These are phyloP conservation scores for Eubasilissa splendida DNA, from an alignment of 2,888 invertebrate species.

Conservation along the genomic window DNA sequence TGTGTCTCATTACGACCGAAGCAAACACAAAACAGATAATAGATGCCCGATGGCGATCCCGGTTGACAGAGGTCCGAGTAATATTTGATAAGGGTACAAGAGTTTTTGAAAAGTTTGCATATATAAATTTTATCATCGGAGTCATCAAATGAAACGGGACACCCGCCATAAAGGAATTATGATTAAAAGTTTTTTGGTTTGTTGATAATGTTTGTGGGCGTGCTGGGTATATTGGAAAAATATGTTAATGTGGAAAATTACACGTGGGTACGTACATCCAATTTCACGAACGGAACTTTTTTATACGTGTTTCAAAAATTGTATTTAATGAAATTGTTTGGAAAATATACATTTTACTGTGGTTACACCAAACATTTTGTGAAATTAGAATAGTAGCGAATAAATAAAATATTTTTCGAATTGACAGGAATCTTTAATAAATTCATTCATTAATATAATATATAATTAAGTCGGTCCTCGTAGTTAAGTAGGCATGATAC, in stretches of 20 bases:
- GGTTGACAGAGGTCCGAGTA: constrained; percentile 34
- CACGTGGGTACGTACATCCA: too few relatives aligned
- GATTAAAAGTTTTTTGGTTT: constrained; percentile 16
- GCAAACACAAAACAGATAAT: constrained; percentile 31
- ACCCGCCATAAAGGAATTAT: neutral
- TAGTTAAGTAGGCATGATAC: too few relatives aligned
- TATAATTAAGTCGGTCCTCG: too few relatives aligned
- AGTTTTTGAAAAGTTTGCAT: constrained; percentile 19
- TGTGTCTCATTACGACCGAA: constrained; percentile 20
- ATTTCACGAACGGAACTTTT: too few relatives aligned
- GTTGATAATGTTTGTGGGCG: neutral
- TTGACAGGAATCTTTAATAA: too few relatives aligned
- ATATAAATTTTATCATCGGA: constrained; percentile 16
- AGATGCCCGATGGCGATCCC: constrained; percentile 21
- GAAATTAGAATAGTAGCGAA: too few relatives aligned
- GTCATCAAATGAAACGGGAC: constrained; percentile 27
- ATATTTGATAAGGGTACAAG: constrained; percentile 34
- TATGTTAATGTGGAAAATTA: neutral
- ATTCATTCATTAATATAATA: too few relatives aligned
- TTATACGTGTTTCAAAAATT: too few relatives aligned
- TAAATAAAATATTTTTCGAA: too few relatives aligned
- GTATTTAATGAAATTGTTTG: too few relatives aligned
- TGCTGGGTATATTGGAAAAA: neutral
- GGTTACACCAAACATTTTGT: too few relatives aligned
- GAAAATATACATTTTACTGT: too few relatives aligned